Conservation (phyloP, 2,113 vertebrate species). For the Lepus timidus region DNA sequence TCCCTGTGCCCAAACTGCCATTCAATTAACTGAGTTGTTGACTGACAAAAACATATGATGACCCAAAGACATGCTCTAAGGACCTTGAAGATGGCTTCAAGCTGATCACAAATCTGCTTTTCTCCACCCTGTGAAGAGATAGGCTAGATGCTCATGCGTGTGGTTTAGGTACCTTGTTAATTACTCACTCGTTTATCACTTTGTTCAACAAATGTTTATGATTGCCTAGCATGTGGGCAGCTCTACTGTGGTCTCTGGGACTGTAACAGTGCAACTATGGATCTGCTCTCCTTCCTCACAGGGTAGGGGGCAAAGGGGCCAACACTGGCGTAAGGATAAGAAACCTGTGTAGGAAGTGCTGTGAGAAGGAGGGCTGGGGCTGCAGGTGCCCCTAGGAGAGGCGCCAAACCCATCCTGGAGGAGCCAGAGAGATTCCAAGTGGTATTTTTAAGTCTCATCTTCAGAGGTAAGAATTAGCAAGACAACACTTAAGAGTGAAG, state of each 20-base stretch:
- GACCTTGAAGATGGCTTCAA: not conserved
- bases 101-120: not conserved
- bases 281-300: fast-evolving
- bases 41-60: not conserved
- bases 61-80: fast-evolving
- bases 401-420: not conserved
- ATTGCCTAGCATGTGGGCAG: fast-evolving
- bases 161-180: not conserved
- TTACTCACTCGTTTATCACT: not conserved
- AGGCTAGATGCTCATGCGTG: fast-evolving
- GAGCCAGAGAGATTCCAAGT: not conserved
- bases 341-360: too few species aligned
- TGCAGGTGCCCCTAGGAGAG: fast-evolving
- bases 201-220: not conserved
- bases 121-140: not conserved
- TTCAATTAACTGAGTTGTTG: not conserved
- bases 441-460: too few species aligned
- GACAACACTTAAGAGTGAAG: not conserved
- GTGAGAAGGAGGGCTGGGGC: fast-evolving
- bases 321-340: not conserved
- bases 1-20: too few species aligned
- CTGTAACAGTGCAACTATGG: fast-evolving
- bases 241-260: not conserved
- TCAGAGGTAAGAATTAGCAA: not conserved
- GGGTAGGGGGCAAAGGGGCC: fast-evolving